Evolutionary conservation across 2,113 vertebrate genomes (phyloP), one percentile per base, ranked within the genome.

Genomic region (Gambusia holbrooki): DNA sequence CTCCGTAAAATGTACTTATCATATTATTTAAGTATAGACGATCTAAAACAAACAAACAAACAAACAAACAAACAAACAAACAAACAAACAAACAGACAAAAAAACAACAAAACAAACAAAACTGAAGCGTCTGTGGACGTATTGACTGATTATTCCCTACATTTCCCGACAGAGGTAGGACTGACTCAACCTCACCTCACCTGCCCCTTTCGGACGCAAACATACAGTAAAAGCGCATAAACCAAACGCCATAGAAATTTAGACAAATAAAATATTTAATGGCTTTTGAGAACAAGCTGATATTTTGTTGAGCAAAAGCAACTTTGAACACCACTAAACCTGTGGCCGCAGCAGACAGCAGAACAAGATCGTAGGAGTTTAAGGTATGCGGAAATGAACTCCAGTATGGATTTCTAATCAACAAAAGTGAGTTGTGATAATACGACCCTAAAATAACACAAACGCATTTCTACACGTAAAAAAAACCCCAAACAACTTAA

Each of bases 331-430:
- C 9, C 30, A n/a, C 69, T 17, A 62, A 6, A 22, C 74, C 80
- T 82, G 76, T 22, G 8, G 13, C 30, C 67, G 62, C 78, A 70
- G 61, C 37, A 30, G 45, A 25, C 69, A 51, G 74, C 69, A 51
- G 74, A 3, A 8, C 64, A 12, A 68, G 63, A 51, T 7, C 48
- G 2, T 30, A 35, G 51, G 7, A 35, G 19, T 64, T 61, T 30
- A 32, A 75, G 77, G 76, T 86, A 92, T 82, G 90, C 89, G 91
- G 90, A 92, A 93, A 92, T 87, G 82, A 80, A 73, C 13, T 30
- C 54, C 79, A 28, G 74, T 0, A 42, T 25, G 62, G 19, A 73
- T 66, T 48, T 51, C 2, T 66, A 68, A 4, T 3, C 29, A 77
- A 71, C 33, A 61, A 25, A 3, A 71, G 3, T 9, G 2, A 25